Percentiles rank a stretch among this genome's conserved stretches.
phyloP scores from a whole-genome alignment of 2,113 vertebrate genomes.

The Gracilinanus agilis region DNA sequence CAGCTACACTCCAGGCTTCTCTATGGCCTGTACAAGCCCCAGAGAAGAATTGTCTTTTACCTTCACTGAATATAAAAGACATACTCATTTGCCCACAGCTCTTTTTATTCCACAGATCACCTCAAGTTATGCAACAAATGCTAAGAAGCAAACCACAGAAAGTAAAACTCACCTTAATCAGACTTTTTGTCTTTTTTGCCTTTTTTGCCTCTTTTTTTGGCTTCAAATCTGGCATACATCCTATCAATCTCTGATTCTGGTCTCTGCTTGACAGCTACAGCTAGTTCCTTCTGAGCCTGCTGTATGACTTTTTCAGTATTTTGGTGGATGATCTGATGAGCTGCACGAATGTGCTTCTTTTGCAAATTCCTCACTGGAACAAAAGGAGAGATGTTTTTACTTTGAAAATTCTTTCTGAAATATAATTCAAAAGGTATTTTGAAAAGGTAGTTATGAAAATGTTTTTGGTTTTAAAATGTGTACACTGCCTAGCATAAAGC shows the following conservation, averaged over 20 bases:
- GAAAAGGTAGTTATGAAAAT: not conserved
- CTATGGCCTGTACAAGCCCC: not conserved
- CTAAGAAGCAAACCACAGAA: slow-evolving; percentile 43
- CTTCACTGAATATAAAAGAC: slow-evolving; percentile 20
- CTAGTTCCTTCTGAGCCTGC: slow-evolving; percentile 4
- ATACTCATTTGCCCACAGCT: slow-evolving; percentile 7
- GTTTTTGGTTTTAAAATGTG: not conserved
- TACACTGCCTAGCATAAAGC: too few species aligned
- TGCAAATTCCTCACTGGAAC: slow-evolving; percentile 90
- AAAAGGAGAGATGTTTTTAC: slow-evolving; percentile 69
- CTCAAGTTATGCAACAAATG: not conserved
- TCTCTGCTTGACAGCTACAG: not conserved
- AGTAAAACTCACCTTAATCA: slow-evolving; percentile 66
- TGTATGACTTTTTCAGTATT: slow-evolving; percentile 46
- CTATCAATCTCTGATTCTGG: not conserved
- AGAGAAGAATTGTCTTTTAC: slow-evolving; percentile 16
- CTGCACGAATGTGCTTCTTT: slow-evolving; percentile 89
- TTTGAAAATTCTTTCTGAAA: slow-evolving; percentile 19
- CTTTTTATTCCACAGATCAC: slow-evolving; percentile 33
- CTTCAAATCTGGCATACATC: not conserved
- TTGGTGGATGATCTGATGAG: slow-evolving; percentile 87
- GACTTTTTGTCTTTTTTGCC: not conserved
- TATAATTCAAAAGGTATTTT: not conserved
- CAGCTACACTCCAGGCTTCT: slow-evolving; percentile 6
- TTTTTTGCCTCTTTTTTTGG: not conserved